phyloP scores from a whole-genome alignment of 1,140 invertebrate species.

The Littorina saxatilis region DNA sequence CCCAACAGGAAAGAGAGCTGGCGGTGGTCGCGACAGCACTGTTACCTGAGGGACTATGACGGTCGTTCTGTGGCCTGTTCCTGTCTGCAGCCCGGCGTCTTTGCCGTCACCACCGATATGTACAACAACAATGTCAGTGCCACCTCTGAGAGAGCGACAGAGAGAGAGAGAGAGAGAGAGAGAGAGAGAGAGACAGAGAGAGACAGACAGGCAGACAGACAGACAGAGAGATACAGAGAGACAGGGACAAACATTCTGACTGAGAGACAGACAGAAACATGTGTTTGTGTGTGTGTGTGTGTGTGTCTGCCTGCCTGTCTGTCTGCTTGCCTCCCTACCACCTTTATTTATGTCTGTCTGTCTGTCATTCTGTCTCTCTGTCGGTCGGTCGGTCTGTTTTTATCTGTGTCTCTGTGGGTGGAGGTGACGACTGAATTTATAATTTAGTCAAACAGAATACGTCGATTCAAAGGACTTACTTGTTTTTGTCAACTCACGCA shows the following conservation, averaged over 20 bases:
- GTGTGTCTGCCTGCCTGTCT: neutral
- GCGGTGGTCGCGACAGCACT: constrained; percentile 55
- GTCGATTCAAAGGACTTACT: too few species aligned
- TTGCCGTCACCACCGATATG: constrained; percentile 73
- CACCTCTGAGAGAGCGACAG: neutral
- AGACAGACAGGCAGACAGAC: neutral
- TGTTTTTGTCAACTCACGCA: too few species aligned
- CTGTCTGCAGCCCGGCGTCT: constrained; percentile 66
- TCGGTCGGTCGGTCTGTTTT: too few species aligned
- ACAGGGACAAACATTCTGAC: neutral
- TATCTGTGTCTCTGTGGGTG: too few species aligned
- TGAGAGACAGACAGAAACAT: neutral
- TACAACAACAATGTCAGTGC: constrained; percentile 72
- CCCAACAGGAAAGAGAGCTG: constrained; percentile 50
- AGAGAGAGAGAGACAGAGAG: neutral
- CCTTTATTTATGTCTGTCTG: neutral
- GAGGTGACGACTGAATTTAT: too few species aligned
- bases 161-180: neutral
- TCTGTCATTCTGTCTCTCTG: neutral
- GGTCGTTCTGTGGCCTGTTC: constrained; percentile 57
- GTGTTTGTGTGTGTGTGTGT: constrained; percentile 5
- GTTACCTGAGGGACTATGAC: constrained; percentile 46
- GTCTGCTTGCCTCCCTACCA: neutral
- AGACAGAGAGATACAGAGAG: neutral
- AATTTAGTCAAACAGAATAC: too few species aligned